Conservation (phyloP, 2,888 invertebrate genomes). For the Petrophora chlorosata region DNA sequence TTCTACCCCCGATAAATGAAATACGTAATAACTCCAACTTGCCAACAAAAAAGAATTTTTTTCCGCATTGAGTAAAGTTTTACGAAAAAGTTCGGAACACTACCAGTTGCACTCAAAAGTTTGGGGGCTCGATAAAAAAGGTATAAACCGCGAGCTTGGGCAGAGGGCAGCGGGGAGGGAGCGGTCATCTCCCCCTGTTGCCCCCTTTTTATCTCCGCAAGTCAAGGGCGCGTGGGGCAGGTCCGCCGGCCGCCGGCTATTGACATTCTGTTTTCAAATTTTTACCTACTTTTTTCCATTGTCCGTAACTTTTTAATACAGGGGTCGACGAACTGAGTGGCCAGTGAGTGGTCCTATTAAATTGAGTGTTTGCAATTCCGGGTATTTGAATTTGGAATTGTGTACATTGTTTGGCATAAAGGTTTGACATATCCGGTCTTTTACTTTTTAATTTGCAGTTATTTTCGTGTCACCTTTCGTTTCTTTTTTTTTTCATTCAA, state of each 20-base stretch:
- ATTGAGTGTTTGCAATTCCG: constrained; percentile 49
- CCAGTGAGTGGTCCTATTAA: constrained; percentile 62
- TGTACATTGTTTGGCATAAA: constrained; percentile 25
- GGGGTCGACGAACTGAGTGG: constrained; percentile 73
- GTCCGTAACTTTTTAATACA: constrained; percentile 81
- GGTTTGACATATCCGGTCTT: constrained; percentile 12
- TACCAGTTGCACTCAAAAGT: constrained; percentile 65
- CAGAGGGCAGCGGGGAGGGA: constrained; percentile 63
- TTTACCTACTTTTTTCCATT: constrained; percentile 80
- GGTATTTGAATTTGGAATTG: constrained; percentile 47
- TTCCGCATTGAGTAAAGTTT: constrained; percentile 22
- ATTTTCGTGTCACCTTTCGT: no score
- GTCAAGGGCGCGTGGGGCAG: constrained; percentile 83
- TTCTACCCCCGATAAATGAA: neutral
- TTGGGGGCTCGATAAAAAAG: constrained; percentile 66
- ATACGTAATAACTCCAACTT: neutral
- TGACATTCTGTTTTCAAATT: constrained; percentile 83
- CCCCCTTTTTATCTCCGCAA: constrained; percentile 77
- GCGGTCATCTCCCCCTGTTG: constrained; percentile 70
- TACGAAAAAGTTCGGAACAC: constrained; percentile 41
- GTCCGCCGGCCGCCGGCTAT: constrained; percentile 81
- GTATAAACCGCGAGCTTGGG: constrained; percentile 66
- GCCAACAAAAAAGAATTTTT: constrained; percentile 6
- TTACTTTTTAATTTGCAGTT: neutral
- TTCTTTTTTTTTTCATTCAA: no score